A percentile compares a stretch with the other conserved stretches of the same genome.
Evolutionary conservation across 2,797 vertebrate genomes (phyloP).

Genomic region (Urocyon cinereoargenteus): DNA sequence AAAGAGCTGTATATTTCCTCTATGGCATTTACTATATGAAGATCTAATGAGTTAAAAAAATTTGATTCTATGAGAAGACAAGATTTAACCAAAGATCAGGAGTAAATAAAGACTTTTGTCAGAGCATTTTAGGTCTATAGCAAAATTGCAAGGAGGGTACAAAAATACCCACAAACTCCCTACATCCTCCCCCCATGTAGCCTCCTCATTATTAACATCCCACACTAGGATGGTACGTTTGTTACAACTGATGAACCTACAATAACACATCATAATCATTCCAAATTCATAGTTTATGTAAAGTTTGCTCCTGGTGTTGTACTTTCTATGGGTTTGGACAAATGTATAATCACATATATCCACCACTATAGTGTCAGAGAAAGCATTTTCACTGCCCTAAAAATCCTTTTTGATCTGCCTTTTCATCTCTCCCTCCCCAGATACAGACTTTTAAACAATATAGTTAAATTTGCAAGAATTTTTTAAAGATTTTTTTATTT

Average conservation of each 20-base stretch:
- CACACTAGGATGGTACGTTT: neutral
- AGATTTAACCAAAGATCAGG: neutral
- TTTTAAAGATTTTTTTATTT: too few relatives aligned
- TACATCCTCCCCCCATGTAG: neutral
- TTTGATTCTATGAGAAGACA: neutral
- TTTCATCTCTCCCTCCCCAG: neutral
- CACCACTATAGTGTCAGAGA: neutral
- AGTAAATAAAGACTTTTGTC: neutral
- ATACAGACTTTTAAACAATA: neutral
- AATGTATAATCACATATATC: neutral
- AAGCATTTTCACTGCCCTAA: neutral
- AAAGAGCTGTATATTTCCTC: neutral
- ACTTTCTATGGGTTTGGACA: neutral
- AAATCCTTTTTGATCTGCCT: neutral
- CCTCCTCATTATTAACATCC: neutral
- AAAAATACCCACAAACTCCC: neutral
- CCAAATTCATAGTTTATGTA: neutral
- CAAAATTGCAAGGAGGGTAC: neutral
- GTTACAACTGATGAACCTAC: neutral
- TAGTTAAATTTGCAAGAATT: neutral
- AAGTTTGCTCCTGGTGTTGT: neutral
- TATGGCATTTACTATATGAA: neutral
- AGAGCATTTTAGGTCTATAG: neutral
- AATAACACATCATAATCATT: neutral
- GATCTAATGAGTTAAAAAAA: neutral